Evolutionary conservation across 2,113 vertebrate species (phyloP), one percentile per base, ranked within the genome.

Genomic region (Hystrix brachyura): DNA sequence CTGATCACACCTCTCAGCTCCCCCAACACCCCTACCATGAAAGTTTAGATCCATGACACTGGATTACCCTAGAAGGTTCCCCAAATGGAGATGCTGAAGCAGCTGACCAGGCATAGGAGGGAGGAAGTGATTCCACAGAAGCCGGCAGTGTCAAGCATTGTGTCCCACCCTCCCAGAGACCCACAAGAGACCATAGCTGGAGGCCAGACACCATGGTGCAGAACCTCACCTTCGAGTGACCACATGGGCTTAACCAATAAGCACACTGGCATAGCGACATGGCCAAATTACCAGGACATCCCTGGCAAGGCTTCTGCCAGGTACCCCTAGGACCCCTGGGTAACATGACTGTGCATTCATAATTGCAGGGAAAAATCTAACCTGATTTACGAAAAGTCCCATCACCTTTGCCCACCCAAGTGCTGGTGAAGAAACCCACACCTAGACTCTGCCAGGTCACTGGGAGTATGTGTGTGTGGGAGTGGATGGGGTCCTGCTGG

Each of bases 81-180:
- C n/a, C 4, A 25, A 15, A 29, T 9, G n/a, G 38, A 38, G 78
- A 17, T 7, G 72, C 0, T 29, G 17, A n/a, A 32, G n/a, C 25
- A 27, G 48, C 38, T 14, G 5, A 7, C 19, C n/a, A 1, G 0
- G 0, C 7, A 7, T 0, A 1, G 1, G 21, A 87, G 43, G 9
- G 4, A 11, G 32, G 6, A n/a, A 3, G 43, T 6, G 12, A 78
- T 32, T 14, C 23, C 2, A 32, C 57, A 76, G 25, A 57, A 18
- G 19, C 1, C 32, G 7, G 0, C 7, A 11, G 23, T 1, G 1
- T 59, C 34, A 65, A 65, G 19, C 53, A 8, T 38, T 19, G 10
- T 23, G 0, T 1, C 32, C 55, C 57, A 7, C 3, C 9, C 62
- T 23, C 21, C 19, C 0, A 18, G 5, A 3, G 76, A 29, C 21